phyloP scores from a whole-genome alignment of 2,888 invertebrate species.

The Mystacides longicornis region DNA sequence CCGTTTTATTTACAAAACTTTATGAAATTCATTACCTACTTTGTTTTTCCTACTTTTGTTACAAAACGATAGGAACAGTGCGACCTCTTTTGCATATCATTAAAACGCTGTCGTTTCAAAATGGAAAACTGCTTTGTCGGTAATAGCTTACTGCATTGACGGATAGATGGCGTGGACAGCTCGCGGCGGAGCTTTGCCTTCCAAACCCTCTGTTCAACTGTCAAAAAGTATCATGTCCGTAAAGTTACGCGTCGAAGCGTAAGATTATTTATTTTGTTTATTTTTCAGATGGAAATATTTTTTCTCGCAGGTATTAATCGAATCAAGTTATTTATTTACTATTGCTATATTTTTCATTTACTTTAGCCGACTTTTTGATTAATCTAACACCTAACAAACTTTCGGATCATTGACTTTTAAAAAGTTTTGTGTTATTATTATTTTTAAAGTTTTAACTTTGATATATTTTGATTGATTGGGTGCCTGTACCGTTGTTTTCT shows the following conservation, averaged over 20 bases:
- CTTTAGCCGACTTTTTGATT: too few species aligned
- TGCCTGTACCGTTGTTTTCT: too few species aligned
- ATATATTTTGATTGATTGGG: too few species aligned
- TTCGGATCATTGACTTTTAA: too few species aligned
- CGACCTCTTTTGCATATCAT: conserved; percentile 7
- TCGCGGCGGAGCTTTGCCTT: neutral
- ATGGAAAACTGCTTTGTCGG: conserved; percentile 9
- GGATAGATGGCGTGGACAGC: conserved; percentile 20
- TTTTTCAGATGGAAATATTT: conserved; percentile 23
- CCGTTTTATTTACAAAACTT: too few species aligned
- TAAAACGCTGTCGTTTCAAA: neutral
- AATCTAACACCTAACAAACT: too few species aligned
- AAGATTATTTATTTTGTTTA: conserved; percentile 18
- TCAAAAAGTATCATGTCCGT: conserved; percentile 20
- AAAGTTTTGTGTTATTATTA: too few species aligned
- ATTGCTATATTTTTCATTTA: neutral
- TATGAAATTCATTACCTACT: too few species aligned
- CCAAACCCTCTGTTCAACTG: conserved; percentile 11
- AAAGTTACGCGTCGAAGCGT: conserved; percentile 15
- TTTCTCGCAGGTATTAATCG: conserved; percentile 20
- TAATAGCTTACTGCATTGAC: neutral
- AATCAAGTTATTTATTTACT: conserved; percentile 12
- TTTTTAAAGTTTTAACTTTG: too few species aligned
- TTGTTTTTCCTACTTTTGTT: too few species aligned
- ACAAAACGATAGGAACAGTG: too few species aligned